phyloP scores from a whole-genome alignment of 2,888 invertebrate species.

The Liopterus haemorrhoidalis region DNA sequence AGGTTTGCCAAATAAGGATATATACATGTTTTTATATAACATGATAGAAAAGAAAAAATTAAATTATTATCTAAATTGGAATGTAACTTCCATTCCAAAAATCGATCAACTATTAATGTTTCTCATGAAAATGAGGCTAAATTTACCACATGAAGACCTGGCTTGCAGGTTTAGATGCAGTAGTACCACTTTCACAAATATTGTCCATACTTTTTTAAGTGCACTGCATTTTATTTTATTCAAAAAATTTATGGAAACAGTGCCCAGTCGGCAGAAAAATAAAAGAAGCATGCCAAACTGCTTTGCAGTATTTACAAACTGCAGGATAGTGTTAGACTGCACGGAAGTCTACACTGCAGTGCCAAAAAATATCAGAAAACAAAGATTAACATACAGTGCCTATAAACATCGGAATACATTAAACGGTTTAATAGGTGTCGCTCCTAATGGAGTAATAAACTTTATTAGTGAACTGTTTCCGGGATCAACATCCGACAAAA shows the following conservation, averaged over 20 bases:
- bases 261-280: conserved; percentile 27
- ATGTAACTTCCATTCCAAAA: too few species aligned
- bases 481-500: conserved; percentile 33
- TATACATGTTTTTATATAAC: too few species aligned
- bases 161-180: conserved; percentile 24
- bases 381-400: conserved; percentile 26
- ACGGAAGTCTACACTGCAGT: conserved; percentile 26
- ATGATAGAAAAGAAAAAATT: too few species aligned
- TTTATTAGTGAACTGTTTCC: conserved; percentile 33
- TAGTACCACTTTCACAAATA: conserved; percentile 23
- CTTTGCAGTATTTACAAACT: conserved; percentile 29
- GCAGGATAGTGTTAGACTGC: conserved; percentile 28
- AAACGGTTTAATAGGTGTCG: conserved; percentile 33
- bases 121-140: conserved; percentile 30
- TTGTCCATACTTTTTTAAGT: conserved; percentile 29
- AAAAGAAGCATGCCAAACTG: conserved; percentile 26
- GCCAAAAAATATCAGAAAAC: conserved; percentile 23
- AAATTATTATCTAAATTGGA: too few species aligned
- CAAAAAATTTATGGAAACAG: conserved; percentile 27
- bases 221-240: conserved; percentile 28
- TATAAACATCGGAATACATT: conserved; percentile 34
- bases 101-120: too few species aligned
- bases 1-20: too few species aligned
- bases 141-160: conserved; percentile 26
- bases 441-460: conserved; percentile 35